Conservation (phyloP, 2,113 vertebrate genomes). For the Hippocampus barbouri region DNA sequence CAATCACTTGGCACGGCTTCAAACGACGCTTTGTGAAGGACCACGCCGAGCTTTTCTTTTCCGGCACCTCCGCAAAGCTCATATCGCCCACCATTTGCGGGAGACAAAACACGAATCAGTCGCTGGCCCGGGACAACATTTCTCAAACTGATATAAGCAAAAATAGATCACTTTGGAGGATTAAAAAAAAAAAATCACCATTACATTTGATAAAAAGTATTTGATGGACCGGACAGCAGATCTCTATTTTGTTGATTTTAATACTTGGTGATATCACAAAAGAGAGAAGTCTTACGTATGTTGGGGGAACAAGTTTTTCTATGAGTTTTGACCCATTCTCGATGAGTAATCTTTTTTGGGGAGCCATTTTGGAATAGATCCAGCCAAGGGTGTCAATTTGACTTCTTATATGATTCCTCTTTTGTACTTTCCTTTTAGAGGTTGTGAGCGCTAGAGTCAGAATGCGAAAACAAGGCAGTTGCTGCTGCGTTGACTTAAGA, state of each 20-base stretch:
- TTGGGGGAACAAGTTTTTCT: neutral
- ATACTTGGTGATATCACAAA: neutral
- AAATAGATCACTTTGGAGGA: neutral
- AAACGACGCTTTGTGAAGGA: constrained; percentile 55
- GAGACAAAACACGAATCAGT: neutral
- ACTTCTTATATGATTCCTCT: neutral
- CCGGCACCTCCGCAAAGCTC: constrained; percentile 27
- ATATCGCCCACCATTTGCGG: constrained; percentile 19
- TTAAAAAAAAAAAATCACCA: neutral
- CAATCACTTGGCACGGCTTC: constrained; percentile 65
- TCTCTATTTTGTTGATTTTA: neutral
- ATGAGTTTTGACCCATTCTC: neutral
- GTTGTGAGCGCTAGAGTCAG: neutral
- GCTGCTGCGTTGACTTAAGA: neutral
- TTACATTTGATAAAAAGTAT: neutral
- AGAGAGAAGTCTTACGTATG: neutral
- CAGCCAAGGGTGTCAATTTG: neutral
- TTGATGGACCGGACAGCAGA: neutral
- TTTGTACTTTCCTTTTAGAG: too few relatives aligned
- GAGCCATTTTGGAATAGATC: neutral
- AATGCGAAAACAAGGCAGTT: neutral
- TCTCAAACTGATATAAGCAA: constrained; percentile 4
- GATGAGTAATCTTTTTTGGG: neutral
- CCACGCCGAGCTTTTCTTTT: constrained; percentile 26
- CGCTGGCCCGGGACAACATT: neutral